Base-by-base conservation (phyloP, 2,113 vertebrate genomes). In the Pseudorectes ferrugineus region DNA sequence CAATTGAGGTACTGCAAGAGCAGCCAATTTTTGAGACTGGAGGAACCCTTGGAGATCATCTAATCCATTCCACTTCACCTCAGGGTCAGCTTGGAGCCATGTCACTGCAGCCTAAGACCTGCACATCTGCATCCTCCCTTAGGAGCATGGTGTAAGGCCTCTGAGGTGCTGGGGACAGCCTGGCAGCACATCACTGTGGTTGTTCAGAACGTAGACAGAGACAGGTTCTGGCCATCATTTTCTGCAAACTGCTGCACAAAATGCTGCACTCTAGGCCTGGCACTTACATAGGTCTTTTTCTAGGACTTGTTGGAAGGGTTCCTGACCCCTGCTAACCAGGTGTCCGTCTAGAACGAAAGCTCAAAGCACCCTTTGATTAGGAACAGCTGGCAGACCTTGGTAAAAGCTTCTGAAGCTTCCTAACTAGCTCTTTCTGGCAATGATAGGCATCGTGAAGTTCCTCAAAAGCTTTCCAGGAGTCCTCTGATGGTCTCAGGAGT, bases 101-200 rank as follows among this genome's bases (percentile, higher is more conserved):
- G 8, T 52, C 43, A 14, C 26, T 65, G 43, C 42, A 73, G 26
- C 66, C 55, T 23, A 42, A 51, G 45, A 65, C 22, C 2, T 74
- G 26, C n/a, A 23, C 4, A 3, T 25, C 17, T 57, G 6, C 66
- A 11, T 65, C 11, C 11, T 52, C 5, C 7, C 19, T 19, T 35
- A 25, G 16, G n/a, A 67, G 8, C 0, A 0, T 8, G 14, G 5
- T 35, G 15, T 52, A 55, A 24, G 20, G 26, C 19, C 33, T 62
- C 48, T 74, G 6, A 43, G 62, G 12, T 66, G 11, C 26, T 36
- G 48, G 14, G 4, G 17, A 58, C 16, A 72, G 31, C 38, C 73
- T 84, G 58, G 35, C 7, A 10, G 14, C 1, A 1, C 8, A 7
- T 71, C 10, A 12, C 29, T 12, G 8, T 11, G 15, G 0, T 38